Percentiles rank a stretch among this genome's conserved stretches.
Evolutionary conservation across 2,888 invertebrate genomes (phyloP).

Genomic region (Cyclophora albipunctata): DNA sequence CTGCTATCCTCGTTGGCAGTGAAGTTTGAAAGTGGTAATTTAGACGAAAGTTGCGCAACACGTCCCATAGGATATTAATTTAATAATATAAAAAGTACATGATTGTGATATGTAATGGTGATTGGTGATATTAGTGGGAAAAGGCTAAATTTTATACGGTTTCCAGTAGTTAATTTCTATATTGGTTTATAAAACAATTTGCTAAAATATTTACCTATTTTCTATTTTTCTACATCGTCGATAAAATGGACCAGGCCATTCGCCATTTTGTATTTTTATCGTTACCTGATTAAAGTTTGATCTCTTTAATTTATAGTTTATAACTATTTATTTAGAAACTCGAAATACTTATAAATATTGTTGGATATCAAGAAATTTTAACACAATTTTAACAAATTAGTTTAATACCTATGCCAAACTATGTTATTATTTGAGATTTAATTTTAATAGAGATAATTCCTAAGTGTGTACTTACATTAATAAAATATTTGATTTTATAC

Average conservation of each 20-base stretch:
- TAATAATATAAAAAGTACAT: slow-evolving; percentile 11
- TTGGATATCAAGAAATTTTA: slow-evolving; percentile 41
- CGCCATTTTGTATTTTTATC: slow-evolving; percentile 16
- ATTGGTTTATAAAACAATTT: slow-evolving; percentile 25
- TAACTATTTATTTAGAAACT: slow-evolving; percentile 49
- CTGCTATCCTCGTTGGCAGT: no score
- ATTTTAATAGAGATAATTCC: slow-evolving; percentile 36
- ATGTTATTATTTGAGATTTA: slow-evolving; percentile 64
- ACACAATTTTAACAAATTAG: slow-evolving; percentile 25
- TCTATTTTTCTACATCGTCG: slow-evolving; percentile 14
- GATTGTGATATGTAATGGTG: slow-evolving; percentile 45
- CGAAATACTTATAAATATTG: slow-evolving; percentile 34
- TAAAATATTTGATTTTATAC: slow-evolving; percentile 20
- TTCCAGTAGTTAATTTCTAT: slow-evolving; percentile 24
- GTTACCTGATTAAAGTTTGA: slow-evolving; percentile 72
- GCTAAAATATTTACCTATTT: slow-evolving; percentile 13
- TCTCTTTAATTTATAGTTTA: slow-evolving; percentile 61
- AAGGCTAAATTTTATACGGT: slow-evolving; percentile 30
- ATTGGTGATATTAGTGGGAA: slow-evolving; percentile 50
- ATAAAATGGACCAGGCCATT: slow-evolving; percentile 7
- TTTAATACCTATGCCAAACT: slow-evolving; percentile 53
- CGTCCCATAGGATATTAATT: slow-evolving; percentile 4
- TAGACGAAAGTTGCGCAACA: no score
- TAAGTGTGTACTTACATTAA: slow-evolving; percentile 40
- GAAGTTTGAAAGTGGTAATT: no score